Base-by-base conservation (phyloP, 30 jellyfish, hydroid and myxozoan genomes). In the Euphysa ruthae region DNA sequence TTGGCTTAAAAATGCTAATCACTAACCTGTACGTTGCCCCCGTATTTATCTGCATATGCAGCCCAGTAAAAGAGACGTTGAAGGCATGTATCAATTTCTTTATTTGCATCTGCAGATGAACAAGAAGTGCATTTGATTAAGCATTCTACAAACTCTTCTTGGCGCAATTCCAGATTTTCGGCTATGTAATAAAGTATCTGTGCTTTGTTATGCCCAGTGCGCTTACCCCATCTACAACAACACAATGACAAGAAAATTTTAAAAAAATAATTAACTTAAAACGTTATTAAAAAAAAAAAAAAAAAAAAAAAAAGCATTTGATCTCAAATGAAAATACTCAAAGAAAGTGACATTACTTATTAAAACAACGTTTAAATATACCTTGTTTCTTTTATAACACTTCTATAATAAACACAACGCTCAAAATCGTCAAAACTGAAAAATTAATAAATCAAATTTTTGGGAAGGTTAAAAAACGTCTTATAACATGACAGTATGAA, bases 171-270 rank as follows among this genome's bases (percentile, higher is more conserved):
- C 23, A 87, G 58, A 50, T 87, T 87, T 51, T 87, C 97, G 13
- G 97, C 97, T 22, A 87, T 69, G 82, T 79, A 87, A 66, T 79
- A 87, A 6, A 75, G 28, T 27, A 87, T 73, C 65, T 87, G 97
- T 6, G 97, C 97, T 24, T 66, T 73, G 70, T 87, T 87, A 74
- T 87, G 97, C 7, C 97, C 97, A 8, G 94, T 49, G n/a, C 97
- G 92, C 55, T 80, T 87, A 49, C 84, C 15, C 97, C 97, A 87
- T 8, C 95, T 85, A 70, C 20, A 61, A 30, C 64, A 14, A n/a
- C n/a, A n/a, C n/a, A n/a, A 21, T 33, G n/a, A n/a, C n/a, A n/a
- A n/a, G n/a, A n/a, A 27, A 15, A 32, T 19, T 29, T 22, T 34
- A 64, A 33, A 61, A 61, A 18, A 13, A 25, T 28, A 61, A 61